A percentile compares a stretch with the other conserved stretches of the same genome.
Evolutionary conservation across 2,888 invertebrate species (phyloP).

Genomic region (Coelinius sp.): DNA sequence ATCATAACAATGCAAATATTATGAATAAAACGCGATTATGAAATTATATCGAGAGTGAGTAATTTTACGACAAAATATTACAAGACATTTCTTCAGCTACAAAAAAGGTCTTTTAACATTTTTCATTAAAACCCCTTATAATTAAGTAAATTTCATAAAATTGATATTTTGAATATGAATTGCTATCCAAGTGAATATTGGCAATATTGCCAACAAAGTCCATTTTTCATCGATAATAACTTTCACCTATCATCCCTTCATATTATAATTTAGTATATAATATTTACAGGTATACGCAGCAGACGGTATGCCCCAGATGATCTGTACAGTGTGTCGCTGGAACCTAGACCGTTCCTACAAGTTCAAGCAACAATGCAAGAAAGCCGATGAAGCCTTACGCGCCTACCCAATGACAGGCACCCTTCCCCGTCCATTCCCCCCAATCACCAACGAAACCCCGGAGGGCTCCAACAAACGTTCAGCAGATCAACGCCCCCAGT

Average conservation of each 20-base stretch:
- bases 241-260: too few relatives aligned
- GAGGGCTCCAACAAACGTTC: constrained; percentile 59
- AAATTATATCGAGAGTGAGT: too few relatives aligned
- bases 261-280: too few relatives aligned
- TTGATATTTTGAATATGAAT: too few relatives aligned
- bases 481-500: constrained; percentile 55
- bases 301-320: constrained; percentile 83
- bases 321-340: constrained; percentile 79
- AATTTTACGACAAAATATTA: too few relatives aligned
- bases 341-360: constrained; percentile 81
- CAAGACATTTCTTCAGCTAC: not conserved
- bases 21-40: too few relatives aligned
- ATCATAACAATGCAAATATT: too few relatives aligned
- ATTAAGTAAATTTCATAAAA: too few relatives aligned
- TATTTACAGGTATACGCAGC: constrained; percentile 69
- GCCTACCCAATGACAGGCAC: constrained; percentile 79
- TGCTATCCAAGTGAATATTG: too few relatives aligned
- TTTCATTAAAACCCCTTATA: too few relatives aligned
- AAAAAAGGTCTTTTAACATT: constrained; percentile 17
- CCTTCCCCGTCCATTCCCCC: constrained; percentile 73
- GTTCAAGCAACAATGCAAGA: constrained; percentile 83
- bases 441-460: constrained; percentile 65
- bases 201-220: too few relatives aligned
- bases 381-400: constrained; percentile 80
- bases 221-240: too few relatives aligned